Evolutionary conservation across 2,797 vertebrate species (phyloP), one percentile per base, ranked within the genome.

Genomic region (Danio choprae): DNA sequence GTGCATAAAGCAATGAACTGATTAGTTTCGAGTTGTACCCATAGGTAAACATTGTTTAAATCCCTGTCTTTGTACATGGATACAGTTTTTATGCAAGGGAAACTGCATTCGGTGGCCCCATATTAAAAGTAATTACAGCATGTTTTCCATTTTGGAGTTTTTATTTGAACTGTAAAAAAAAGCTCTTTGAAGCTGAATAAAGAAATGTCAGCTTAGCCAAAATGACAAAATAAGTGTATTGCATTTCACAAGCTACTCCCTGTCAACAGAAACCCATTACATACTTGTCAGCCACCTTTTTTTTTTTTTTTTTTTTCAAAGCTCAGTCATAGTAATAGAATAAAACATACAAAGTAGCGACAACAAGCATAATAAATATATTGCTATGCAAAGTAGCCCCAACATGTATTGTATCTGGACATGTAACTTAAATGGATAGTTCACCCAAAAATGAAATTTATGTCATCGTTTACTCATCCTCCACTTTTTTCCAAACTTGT

Each of bases 141-240:
- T 48, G 29, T 68, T 55, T 58, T 68, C 7, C 12, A 59, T 48
- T 68, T 58, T 68, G 10, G 36, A 29, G 41, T 50, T 69, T 77
- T 41, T 51, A 60, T 78, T 70, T 70, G 13, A 69, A 70, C 50
- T 50, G 69, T 53, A 48, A 43, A 59, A 71, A n/a, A 74, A 43
- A 60, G 67, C 58, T 74, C 67, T 70, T 62, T 18, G 50, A 75
- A 79, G 59, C 41, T 41, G 58, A 72, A 80, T 53, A 73, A 69
- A 79, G 77, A 68, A 41, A 62, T 62, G 46, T 50, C 36, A 46
- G 50, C 41, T 77, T 77, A 62, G 43, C 65, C 36, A 63, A 69
- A 53, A 20, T 43, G 8, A 51, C 55, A 13, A 68, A 60, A 78
- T 77, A 58, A 38, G 18, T 44, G 36, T 38, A 60, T 16, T 20